Evolutionary conservation across 2,888 invertebrate species (phyloP), one percentile per base, ranked within the genome.

Genomic region (Frankliniella fusca): DNA sequence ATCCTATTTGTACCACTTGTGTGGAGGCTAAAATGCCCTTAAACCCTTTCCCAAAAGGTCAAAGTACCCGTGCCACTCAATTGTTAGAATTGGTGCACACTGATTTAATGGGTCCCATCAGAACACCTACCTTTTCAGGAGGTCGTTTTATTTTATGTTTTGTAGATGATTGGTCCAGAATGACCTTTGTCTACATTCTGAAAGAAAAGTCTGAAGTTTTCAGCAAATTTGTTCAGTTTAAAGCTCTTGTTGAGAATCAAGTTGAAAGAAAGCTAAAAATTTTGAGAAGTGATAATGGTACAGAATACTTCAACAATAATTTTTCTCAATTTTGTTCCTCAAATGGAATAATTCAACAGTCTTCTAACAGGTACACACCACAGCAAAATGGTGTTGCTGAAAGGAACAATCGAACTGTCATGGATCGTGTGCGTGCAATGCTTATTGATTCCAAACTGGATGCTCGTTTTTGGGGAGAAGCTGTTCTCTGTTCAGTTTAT

Each of bases 201-300:
- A 80, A 80, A 28, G n/a, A n/a, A n/a, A n/a, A n/a, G n/a, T n/a
- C n/a, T n/a, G n/a, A n/a, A n/a, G n/a, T n/a, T n/a, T n/a, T n/a
- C n/a, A n/a, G 48, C 10, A 80, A n/a, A 18, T 48, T 10, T 80
- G 80, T 27, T 28, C 10, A 28, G 9, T 80, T 27, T 38, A 80
- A 20, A 10, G 28, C 28, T 80, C 18, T 80, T 8, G 80, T 28
- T 15, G 80, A 80, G 48, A 80, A 80, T 8, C 23, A 48, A 38
- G 28, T 38, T 28, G 80, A 38, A 28, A 8, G 48, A 8, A 80
- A 38, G 28, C 8, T 81, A n/a, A 70, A 76, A 48, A 38, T 76
- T 70, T 48, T 81, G n/a, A 70, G 81, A 10, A 76, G 70, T 70
- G 81, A 81, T n/a, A 81, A 81, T 81, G 81, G 70, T 20, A 48